Evolutionary conservation across 2,797 vertebrate genomes (phyloP), one percentile per base, ranked within the genome.

Genomic region (Muscicapa striata): DNA sequence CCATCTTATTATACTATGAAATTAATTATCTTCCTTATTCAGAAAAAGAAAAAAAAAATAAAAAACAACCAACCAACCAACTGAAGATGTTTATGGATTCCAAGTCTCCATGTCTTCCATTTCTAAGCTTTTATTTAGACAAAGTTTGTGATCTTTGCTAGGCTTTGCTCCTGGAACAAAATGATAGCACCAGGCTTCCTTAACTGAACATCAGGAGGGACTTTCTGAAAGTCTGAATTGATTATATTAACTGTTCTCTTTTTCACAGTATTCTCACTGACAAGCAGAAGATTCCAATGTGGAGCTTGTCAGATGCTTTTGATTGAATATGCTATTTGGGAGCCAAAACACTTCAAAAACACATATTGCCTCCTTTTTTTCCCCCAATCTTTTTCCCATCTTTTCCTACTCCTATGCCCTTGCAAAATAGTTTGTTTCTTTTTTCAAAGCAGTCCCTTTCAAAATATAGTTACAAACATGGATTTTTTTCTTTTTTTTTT

Each of bases 221-320:
- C 32, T 75, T 91, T 81, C 55, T 91, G 62, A 52, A 93, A 88
- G 16, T 34, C 55, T 90, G 90, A 93, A 94, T 20, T 66, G 69
- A 87, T 94, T 89, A 78, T 27, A 89, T 64, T 70, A 89, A 75
- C 93, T 78, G 29, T 94, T 96, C 85, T 88, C 66, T 91, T 94
- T 95, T 94, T 93, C 80, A 91, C 73, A 81, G 49, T 78, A 68
- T 63, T 88, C 58, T 94, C 2, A 1, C 74, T 95, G 95, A 91
- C 74, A 93, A 90, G 77, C 29, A 84, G 77, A 94, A 94, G 66
- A 94, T 89, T 93, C 85, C 83, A 86, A 38, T 69, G 73, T 52
- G 55, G 74, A 94, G 45, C 15, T 62, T 94, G 95, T 94, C 94
- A 95, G 83, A 93, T 75, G 83, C 55, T 86, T 94, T 88, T 95